phyloP scores from a whole-genome alignment of 2,888 invertebrate genomes.

The Agrochola lychnidis region DNA sequence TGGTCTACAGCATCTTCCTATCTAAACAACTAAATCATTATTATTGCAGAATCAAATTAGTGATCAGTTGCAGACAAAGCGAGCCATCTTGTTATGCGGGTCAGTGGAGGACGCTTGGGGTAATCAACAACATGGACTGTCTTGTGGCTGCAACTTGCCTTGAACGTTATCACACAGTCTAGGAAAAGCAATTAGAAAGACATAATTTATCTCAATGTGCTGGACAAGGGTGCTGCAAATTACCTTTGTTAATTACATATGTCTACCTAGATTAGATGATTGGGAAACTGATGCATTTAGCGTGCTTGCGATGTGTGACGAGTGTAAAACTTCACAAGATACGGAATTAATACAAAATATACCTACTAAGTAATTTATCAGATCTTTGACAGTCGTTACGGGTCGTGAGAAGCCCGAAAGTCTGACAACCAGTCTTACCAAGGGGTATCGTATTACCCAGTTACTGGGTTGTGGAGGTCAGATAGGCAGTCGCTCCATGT shows the following conservation, averaged over 20 bases:
- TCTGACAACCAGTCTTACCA: too few relatives aligned
- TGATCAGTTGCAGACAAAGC: conserved; percentile 45
- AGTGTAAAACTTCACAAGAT: too few relatives aligned
- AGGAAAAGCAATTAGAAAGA: background rate
- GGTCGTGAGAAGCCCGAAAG: too few relatives aligned
- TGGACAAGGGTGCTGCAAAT: background rate
- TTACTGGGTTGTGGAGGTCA: too few relatives aligned
- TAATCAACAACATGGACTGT: conserved; percentile 39
- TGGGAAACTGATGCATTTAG: background rate
- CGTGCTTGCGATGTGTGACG: too few relatives aligned
- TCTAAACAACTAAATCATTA: conserved; percentile 19
- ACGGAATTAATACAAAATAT: background rate
- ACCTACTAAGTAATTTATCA: background rate
- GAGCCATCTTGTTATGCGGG: conserved; percentile 32
- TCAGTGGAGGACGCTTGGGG: conserved; percentile 15
- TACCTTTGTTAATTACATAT: background rate
- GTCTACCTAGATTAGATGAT: background rate
- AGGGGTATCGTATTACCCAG: too few relatives aligned
- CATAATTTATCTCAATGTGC: background rate
- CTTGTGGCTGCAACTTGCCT: background rate
- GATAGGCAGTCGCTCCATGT: too few relatives aligned
- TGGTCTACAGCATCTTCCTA: background rate
- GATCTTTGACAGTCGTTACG: too few relatives aligned
- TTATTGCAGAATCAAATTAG: conserved; percentile 52
- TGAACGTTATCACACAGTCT: background rate